Conservation (phyloP, 2,888 invertebrate genomes). For the Peribatodes rhomboidaria region DNA sequence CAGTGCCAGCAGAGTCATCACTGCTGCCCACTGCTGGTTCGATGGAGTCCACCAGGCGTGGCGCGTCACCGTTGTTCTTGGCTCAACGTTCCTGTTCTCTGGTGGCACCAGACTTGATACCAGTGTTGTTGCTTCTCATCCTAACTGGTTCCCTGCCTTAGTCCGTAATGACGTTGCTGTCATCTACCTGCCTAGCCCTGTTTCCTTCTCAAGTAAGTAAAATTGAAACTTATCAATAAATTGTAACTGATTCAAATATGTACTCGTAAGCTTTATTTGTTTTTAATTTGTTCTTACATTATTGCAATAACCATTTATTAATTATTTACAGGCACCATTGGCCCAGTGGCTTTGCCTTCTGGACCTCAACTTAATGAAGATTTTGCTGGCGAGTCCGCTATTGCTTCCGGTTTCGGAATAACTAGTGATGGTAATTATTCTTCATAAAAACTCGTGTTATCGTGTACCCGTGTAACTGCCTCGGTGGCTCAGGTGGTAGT, state of each 20-base stretch:
- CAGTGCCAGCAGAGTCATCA: slow-evolving; percentile 50
- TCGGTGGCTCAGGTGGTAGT: too few relatives aligned
- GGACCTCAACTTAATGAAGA: slow-evolving; percentile 52
- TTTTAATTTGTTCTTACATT: background rate
- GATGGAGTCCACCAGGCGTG: slow-evolving; percentile 64
- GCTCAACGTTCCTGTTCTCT: slow-evolving; percentile 59
- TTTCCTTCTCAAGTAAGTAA: slow-evolving; percentile 53
- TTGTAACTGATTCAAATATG: background rate
- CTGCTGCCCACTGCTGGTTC: slow-evolving; percentile 67
- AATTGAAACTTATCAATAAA: background rate
- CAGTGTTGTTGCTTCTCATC: slow-evolving; percentile 56
- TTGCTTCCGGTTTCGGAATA: slow-evolving; percentile 68
- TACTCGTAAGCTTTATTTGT: background rate
- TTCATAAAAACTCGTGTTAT: too few relatives aligned
- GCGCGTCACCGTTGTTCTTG: slow-evolving; percentile 63
- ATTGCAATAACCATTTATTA: slow-evolving; percentile 14
- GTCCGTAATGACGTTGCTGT: slow-evolving; percentile 66
- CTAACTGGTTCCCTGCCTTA: slow-evolving; percentile 56
- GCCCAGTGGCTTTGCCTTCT: slow-evolving; percentile 53
- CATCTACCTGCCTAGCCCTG: slow-evolving; percentile 48
- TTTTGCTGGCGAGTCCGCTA: slow-evolving; percentile 54
- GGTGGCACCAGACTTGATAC: slow-evolving; percentile 63
- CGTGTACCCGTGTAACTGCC: too few relatives aligned
- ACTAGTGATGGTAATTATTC: slow-evolving; percentile 52
- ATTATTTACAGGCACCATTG: slow-evolving; percentile 50